Evolutionary conservation across 1,140 invertebrate species (phyloP), one percentile per base, ranked within the genome.

Genomic region (Agrilus planipennis): DNA sequence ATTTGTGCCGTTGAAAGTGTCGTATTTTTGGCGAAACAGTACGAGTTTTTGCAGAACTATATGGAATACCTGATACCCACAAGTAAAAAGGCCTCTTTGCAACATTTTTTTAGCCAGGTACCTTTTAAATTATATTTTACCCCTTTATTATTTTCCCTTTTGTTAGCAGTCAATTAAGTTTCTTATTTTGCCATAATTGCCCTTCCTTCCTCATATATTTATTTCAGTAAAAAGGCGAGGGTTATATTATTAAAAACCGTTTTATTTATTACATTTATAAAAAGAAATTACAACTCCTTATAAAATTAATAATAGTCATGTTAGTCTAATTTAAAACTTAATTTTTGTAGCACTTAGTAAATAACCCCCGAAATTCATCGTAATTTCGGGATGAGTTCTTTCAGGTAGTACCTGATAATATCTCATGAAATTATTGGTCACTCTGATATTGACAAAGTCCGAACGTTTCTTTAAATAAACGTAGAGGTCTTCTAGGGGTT

Each of bases 1-100:
- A 78, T 93, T 19, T 83, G 94, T 4, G 92, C 84, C 0, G 81
- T 91, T 0, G 92, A 97, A 67, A 95, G 90, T 50, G 70, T 90
- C 2, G 76, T 90, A 52, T 95, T 92, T 67, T 70, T 95, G 49
- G 77, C 84, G 1, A 77, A 81, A 50, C 92, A 95, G 62, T 84
- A 89, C 47, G 79, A 89, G 56, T 72, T 77, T 34, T 64, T 97
- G 0, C 81, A 83, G 44, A 74, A 77, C 6, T 89, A 92, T 60
- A 69, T 96, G 49, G 83, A 84, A 56, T 72, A 79, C 39, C 64
- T 89, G 28, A 71, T 84, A 10, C 71, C 68, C 1, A 55, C 56
- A 12, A 65, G 72, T 37, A 79, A 78, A 51, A 73, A 70, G 47
- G 69, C 78, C 45, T 73, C 79, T 46, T 61, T 82, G 35, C 76